Evolutionary conservation across 2,888 invertebrate species (phyloP).

Genomic region (Tetanocera ferruginea): DNA sequence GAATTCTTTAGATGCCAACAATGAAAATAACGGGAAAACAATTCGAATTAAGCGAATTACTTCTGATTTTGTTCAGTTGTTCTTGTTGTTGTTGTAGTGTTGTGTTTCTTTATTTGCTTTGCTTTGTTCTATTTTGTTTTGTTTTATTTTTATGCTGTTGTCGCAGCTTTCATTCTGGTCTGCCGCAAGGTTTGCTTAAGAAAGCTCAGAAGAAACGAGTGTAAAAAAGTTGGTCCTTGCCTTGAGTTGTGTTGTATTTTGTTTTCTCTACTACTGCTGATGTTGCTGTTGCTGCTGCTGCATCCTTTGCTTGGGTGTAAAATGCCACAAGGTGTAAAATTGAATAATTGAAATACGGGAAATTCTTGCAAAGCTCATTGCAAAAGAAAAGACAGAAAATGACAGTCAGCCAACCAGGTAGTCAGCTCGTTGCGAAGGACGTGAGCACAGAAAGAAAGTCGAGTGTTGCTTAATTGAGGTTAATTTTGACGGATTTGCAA

Average conservation of each 20-base stretch:
- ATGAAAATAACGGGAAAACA: constrained; percentile 43
- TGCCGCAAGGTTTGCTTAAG: constrained; percentile 22
- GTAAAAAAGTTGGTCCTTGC: constrained; percentile 25
- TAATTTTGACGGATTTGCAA: constrained; percentile 64
- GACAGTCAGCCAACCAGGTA: neutral
- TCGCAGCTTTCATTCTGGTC: constrained; percentile 23
- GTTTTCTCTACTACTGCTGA: neutral
- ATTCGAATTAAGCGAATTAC: constrained; percentile 49
- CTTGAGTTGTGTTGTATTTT: neutral
- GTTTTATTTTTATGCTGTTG: constrained; percentile 39
- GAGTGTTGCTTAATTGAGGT: constrained; percentile 61
- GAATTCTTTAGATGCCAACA: constrained; percentile 21
- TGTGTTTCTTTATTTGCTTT: constrained; percentile 41
- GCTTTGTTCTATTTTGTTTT: constrained; percentile 40
- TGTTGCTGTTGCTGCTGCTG: neutral
- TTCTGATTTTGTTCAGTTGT: constrained; percentile 39
- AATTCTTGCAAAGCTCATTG: constrained; percentile 25
- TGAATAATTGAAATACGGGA: constrained; percentile 63
- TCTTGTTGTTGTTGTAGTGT: constrained; percentile 1
- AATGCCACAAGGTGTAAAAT: constrained; percentile 66
- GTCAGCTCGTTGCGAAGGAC: constrained; percentile 31
- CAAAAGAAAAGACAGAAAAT: neutral
- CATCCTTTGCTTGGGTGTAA: constrained; percentile 43
- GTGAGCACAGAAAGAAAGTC: constrained; percentile 35
- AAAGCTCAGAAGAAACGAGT: neutral